Evolutionary conservation across 2,113 vertebrate genomes (phyloP).

Genomic region (Nanorana parkeri): DNA sequence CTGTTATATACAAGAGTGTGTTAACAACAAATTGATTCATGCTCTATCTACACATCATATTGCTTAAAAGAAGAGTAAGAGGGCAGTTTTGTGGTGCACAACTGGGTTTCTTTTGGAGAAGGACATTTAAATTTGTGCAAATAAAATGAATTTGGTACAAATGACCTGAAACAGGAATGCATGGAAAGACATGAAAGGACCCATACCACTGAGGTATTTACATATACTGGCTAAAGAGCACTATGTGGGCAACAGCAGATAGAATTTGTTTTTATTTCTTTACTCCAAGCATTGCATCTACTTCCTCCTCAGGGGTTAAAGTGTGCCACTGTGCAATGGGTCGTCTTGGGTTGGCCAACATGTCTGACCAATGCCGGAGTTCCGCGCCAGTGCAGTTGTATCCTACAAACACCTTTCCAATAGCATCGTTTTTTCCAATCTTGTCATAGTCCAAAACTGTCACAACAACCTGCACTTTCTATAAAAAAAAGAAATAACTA

Average conservation of each 20-base stretch:
- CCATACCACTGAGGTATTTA: constrained; percentile 99
- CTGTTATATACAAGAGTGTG: constrained; percentile 96
- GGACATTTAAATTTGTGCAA: constrained; percentile 80
- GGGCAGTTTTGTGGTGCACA: constrained; percentile 71
- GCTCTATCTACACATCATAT: constrained; percentile 99
- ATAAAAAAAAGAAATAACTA: constrained; percentile 58
- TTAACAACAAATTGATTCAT: constrained; percentile 97
- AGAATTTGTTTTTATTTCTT: constrained; percentile 91
- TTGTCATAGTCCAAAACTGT: constrained; percentile 99
- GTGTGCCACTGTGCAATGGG: constrained; percentile 99
- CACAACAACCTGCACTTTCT: constrained; percentile 99
- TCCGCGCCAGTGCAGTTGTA: constrained; percentile 96
- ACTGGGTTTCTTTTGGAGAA: constrained; percentile 60
- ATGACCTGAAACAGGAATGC: constrained; percentile 74
- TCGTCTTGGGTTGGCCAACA: constrained; percentile 97
- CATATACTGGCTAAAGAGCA: constrained; percentile 98
- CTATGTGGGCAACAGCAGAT: constrained; percentile 89
- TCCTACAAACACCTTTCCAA: constrained; percentile 98
- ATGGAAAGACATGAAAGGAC: constrained; percentile 86
- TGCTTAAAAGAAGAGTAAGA: constrained; percentile 99
- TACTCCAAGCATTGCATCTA: constrained; percentile 91
- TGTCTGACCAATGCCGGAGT: constrained; percentile 98
- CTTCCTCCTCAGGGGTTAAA: constrained; percentile 93
- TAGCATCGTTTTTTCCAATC: constrained; percentile 99
- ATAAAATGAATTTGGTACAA: constrained; percentile 77